Evolutionary conservation across 1,140 invertebrate species (phyloP), one percentile per base, ranked within the genome.

Genomic region (Procambarus virginalis): DNA sequence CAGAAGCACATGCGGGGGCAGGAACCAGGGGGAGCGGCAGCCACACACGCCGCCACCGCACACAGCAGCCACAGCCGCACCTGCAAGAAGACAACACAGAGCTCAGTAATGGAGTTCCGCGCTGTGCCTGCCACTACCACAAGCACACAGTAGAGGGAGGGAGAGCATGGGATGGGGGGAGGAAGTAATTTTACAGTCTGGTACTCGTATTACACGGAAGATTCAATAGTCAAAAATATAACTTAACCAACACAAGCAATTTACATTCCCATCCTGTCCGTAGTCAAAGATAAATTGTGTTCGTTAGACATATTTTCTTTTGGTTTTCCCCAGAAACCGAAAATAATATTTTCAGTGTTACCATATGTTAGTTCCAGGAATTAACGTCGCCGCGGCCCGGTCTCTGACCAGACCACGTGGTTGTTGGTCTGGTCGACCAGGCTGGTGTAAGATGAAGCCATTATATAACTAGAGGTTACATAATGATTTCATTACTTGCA

Each of bases 1-100:
- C 94, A 94, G 12, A 83, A 85, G 85, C 94, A 94, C 12, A 93
- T 77, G 0, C 82, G 22, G 2, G 93, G 93, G 82, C 93, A 93
- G 22, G 83, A 73, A 49, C 86, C 79, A 0, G 91, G 68, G 22
- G 49, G 70, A 3, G 89, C 58, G 55, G 75, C 70, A 8, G 48
- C 68, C 22, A 85, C 77, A 22, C 60, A 78, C 75, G 76, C 51
- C 68, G 46, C 76, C 48, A 49, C 34, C 51, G 51, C 73, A 22
- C 79, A 78, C 87, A 89, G 45, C 60, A 92, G 9, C 79, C 55
- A 68, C 78, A 49, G 8, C 51, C 51, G 46, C 34, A 84, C 45
- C 87, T 89, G 87, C 12, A 90, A 86, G 14, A 58, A 79, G 34
- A 83, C 10, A 84, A 60, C 76, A 20, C 17, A 14, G 5, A 4